Conservation (phyloP, 2,797 vertebrate genomes). For the Darevskia nairensis region DNA sequence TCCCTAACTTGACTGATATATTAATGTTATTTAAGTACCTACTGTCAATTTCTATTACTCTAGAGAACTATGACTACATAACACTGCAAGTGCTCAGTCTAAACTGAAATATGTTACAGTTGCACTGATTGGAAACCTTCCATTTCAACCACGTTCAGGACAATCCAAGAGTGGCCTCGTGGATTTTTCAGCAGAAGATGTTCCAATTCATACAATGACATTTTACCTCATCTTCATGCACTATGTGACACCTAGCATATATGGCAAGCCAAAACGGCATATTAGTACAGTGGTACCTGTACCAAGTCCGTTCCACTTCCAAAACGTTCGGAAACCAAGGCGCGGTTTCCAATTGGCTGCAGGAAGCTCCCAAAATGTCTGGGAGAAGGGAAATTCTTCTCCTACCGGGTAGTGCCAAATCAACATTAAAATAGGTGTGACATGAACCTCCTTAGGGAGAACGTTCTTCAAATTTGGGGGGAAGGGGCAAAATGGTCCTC, state of each 20-base stretch:
- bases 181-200: neutral
- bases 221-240: neutral
- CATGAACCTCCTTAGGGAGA: too few species aligned
- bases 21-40: slow-evolving; percentile 15
- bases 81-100: slow-evolving; percentile 6
- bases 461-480: too few species aligned
- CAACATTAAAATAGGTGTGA: too few species aligned
- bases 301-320: too few species aligned
- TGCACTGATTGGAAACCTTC: neutral
- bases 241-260: neutral
- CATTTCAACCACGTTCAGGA: slow-evolving; percentile 4
- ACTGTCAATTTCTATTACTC: slow-evolving; percentile 26
- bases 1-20: slow-evolving; percentile 2
- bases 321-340: too few species aligned
- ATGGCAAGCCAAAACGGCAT: neutral
- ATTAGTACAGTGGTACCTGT: too few species aligned
- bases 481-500: too few species aligned
- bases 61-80: slow-evolving; percentile 15
- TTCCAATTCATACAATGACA: neutral
- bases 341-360: too few species aligned
- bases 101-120: neutral
- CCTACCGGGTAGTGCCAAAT: too few species aligned
- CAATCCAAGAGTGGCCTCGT: neutral
- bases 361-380: too few species aligned
- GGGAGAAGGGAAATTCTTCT: too few species aligned